Evolutionary conservation across 2,888 invertebrate genomes (phyloP).

Genomic region (Xylota segnis): DNA sequence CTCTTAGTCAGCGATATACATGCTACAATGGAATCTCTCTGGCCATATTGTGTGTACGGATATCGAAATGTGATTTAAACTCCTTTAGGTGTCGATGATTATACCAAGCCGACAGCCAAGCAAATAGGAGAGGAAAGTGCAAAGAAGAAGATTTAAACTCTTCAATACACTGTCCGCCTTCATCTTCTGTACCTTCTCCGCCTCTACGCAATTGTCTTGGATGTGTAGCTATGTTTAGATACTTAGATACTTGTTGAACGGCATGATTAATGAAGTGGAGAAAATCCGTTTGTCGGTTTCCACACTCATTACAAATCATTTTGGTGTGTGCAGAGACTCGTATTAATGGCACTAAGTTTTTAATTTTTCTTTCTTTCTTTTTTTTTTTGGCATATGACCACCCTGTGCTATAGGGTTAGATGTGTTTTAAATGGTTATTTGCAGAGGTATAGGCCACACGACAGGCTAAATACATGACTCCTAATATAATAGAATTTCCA

Average conservation of each 20-base stretch:
- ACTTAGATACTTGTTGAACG: conserved; percentile 64
- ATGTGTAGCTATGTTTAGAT: conserved; percentile 14
- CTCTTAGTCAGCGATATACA: background rate
- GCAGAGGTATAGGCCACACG: background rate
- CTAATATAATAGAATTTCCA: too few species aligned
- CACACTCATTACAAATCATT: conserved; percentile 74
- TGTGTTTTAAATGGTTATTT: background rate
- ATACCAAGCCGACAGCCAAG: conserved; percentile 49
- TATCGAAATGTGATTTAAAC: conserved; percentile 59
- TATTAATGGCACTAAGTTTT: conserved; percentile 41
- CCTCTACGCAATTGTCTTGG: conserved; percentile 61
- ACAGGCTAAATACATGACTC: too few species aligned
- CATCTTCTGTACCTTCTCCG: conserved; percentile 18
- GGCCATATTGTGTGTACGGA: conserved; percentile 2
- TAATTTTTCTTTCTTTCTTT: conserved; percentile 2
- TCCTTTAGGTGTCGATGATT: conserved; percentile 68
- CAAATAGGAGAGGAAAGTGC: conserved; percentile 53
- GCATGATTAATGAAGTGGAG: conserved; percentile 76
- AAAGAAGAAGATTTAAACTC: conserved; percentile 49
- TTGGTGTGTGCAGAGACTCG: conserved; percentile 54
- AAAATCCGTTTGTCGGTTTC: conserved; percentile 72
- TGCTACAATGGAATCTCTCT: background rate
- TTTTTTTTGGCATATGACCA: conserved; percentile 26
- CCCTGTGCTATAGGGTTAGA: conserved; percentile 32
- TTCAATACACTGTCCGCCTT: background rate